Evolutionary conservation across 2,888 invertebrate species (phyloP), one percentile per base, ranked within the genome.

Genomic region (Leucophora obtusa): DNA sequence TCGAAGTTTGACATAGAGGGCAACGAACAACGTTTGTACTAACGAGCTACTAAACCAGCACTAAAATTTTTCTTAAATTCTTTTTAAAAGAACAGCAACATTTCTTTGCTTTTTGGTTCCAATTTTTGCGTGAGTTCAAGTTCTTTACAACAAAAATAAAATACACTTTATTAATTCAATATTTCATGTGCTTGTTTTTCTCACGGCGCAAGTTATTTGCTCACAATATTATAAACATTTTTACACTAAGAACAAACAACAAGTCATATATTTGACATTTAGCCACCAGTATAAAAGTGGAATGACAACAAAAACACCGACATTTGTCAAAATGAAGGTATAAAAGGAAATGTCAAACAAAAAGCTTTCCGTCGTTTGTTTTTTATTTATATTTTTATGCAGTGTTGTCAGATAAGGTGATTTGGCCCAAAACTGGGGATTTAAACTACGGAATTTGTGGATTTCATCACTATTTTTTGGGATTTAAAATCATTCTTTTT

Each of bases 21-120:
- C 43, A 35, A 47, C 28, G 28, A 28, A 28, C 21, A 50, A 72
- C 73, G 69, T 79, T 81, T 70, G 72, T 66, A 82, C 77, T 74
- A 77, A 71, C 78, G 82, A 73, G 76, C 82, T 74, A 83, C 83
- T 79, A 75, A 74, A 82, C 79, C 79, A 82, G 77, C 82, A 83
- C 83, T 83, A 72, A 83, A 66, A 56, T 70, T 50, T 33, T 18
- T 21, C 35, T 35, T 28, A 54, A 50, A 69, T 69, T 62, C 72
- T 63, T 69, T 63, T 21, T 33, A 28, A 8, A 9, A 17, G 11
- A 53, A 6, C 9, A 53, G 18, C 58, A 51, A 54, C 58, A 50
- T 51, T 72, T 59, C 51, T 28, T 28, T 28, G 28, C 7, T 58
- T 56, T 43, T 68, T 68, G 15, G 53, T 78, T 62, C 35, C 21